Evolutionary conservation across 2,113 vertebrate genomes (phyloP), one percentile per base, ranked within the genome.

Genomic region (Istiophorus platypterus): DNA sequence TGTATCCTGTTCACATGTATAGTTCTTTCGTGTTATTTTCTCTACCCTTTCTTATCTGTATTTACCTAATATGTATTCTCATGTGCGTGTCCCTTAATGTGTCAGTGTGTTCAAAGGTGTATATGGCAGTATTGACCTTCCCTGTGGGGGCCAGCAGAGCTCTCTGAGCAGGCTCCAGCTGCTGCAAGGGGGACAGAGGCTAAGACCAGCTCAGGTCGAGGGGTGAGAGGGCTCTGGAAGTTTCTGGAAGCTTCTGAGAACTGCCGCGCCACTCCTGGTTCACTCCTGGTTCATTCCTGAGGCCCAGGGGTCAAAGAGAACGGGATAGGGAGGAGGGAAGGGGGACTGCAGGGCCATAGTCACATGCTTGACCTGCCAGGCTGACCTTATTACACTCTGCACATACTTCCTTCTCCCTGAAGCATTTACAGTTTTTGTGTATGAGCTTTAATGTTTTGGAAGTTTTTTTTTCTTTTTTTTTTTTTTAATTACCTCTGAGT

Each of bases 181-280:
- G 93, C 87, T 91, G 69, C 76, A 75, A 86, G 76, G 92, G 87
- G 85, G 88, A 92, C 70, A 78, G 75, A 85, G 81, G 90, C 80
- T 89, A 84, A 92, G 79, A 89, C 75, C 37, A 39, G 73, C 37
- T 57, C 22, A 41, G 67, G 90, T 78, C 61, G 69, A 80, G 56
- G 87, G 90, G 86, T 88, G 88, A 90, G 74, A 89, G 85, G 88
- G 85, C 78, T 87, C 59, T 76, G 70, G 51, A 82, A 89, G 85
- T 89, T 87, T 88, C 88, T 88, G 89, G 76, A 90, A 88, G 85
- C 84, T 94, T 92, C 88, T 86, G 76, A 91, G 91, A 91, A 92
- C 59, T 92, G 72, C 82, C 12, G 75, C 70, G 37, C 79, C 90
- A 77, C 69, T 88, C 88, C 72, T 71, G 85, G 84, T 88, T 90